These are phyloP conservation scores for Alauda arvensis DNA, from an alignment of 2,797 vertebrate genomes.

Conservation along the genomic window DNA sequence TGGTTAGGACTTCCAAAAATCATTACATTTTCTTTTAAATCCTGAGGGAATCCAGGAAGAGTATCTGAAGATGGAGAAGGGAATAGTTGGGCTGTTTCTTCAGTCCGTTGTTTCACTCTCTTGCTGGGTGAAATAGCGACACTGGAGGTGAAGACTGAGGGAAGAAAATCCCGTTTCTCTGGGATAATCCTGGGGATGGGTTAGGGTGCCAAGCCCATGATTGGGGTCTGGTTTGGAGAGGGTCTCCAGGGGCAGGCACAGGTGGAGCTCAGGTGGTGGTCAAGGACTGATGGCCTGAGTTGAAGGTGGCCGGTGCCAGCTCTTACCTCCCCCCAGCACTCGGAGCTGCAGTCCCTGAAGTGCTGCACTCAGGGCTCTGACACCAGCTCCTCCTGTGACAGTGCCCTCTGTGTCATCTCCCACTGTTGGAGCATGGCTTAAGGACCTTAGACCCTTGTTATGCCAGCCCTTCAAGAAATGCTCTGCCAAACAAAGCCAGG, in stretches of 20 bases:
- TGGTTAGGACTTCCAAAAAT: not conserved
- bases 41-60: not conserved
- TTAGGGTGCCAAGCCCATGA: not conserved
- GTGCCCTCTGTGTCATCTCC: not conserved
- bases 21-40: not conserved
- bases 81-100: not conserved
- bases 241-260: not conserved
- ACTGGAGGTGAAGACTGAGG: not conserved
- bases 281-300: not conserved
- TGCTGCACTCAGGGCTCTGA: fast-evolving
- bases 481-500: not conserved
- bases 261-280: fast-evolving
- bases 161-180: not conserved
- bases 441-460: not conserved
- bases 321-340: not conserved
- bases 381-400: not conserved
- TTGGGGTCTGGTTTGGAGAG: fast-evolving
- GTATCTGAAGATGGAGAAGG: not conserved
- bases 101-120: not conserved
- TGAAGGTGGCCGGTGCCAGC: not conserved
- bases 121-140: not conserved
- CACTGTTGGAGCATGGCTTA: not conserved
- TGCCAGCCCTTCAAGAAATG: not conserved
- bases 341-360: fast-evolving
- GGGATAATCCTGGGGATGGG: not conserved